Percentiles rank a stretch among this genome's conserved stretches.
These are phyloP conservation scores for Mesoclemmys tuberculata DNA, from an alignment of 2,113 vertebrate species.

Conservation along the genomic window DNA sequence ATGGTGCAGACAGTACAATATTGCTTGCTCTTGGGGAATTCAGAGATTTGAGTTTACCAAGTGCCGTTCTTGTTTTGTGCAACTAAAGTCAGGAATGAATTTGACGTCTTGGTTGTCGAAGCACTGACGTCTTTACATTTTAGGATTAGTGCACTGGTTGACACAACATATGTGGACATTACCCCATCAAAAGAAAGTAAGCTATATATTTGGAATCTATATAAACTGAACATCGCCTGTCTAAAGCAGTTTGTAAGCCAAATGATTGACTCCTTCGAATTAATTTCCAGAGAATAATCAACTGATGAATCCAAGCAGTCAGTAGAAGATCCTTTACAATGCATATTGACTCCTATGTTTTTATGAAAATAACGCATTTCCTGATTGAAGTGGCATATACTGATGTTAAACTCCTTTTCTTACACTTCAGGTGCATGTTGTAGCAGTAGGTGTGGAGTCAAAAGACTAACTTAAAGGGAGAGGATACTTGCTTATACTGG, in stretches of 20 bases:
- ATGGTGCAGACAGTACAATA: background rate
- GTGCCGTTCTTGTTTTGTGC: background rate
- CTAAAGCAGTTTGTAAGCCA: background rate
- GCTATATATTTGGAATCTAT: no score
- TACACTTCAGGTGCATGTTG: background rate
- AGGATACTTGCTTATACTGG: background rate
- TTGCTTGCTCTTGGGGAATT: background rate
- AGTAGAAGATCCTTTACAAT: background rate
- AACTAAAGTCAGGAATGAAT: background rate
- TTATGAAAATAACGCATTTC: background rate
- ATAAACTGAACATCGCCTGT: fast-evolving
- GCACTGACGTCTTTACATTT: background rate
- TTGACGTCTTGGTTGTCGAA: background rate
- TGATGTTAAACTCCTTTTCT: background rate
- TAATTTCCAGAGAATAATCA: slow-evolving; percentile 14
- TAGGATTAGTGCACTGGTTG: background rate
- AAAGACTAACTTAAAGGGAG: background rate
- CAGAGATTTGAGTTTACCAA: background rate
- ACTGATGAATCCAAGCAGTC: background rate
- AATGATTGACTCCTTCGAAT: slow-evolving; percentile 34
- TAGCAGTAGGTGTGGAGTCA: background rate
- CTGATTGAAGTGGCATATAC: background rate
- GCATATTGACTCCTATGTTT: background rate
- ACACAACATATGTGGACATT: background rate
- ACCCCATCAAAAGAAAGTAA: background rate